Evolutionary conservation across 2,888 invertebrate genomes (phyloP).

Genomic region (Hemithea aestivaria): DNA sequence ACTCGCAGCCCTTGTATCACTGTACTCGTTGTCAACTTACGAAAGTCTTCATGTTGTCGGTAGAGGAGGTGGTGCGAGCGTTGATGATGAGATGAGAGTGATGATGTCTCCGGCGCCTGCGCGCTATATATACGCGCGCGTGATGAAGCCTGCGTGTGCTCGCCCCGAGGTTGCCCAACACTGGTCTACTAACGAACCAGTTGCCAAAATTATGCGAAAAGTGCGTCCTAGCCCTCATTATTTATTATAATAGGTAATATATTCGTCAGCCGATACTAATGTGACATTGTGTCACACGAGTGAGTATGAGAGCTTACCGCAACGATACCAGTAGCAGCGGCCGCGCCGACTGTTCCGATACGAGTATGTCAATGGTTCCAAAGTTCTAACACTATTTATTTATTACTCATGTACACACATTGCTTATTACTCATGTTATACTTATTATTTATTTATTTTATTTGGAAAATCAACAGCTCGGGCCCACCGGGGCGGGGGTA

Average conservation of each 20-base stretch:
- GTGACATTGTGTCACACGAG: constrained; percentile 18
- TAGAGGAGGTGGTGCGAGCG: constrained; percentile 14
- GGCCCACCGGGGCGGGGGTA: too few species aligned
- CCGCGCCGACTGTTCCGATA: too few species aligned
- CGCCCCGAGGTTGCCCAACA: too few species aligned
- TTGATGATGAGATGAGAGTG: constrained; percentile 14
- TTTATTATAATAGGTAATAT: constrained; percentile 6
- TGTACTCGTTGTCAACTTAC: constrained; percentile 31
- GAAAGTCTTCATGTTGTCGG: constrained; percentile 38
- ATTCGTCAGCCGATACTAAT: constrained; percentile 8
- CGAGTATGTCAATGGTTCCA: too few species aligned
- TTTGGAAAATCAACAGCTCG: too few species aligned
- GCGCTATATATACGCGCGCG: constrained; percentile 1
- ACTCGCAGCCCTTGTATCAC: too few species aligned
- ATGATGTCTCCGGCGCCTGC: too few species aligned
- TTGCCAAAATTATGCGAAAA: constrained; percentile 31
- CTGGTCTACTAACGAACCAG: constrained; percentile 3
- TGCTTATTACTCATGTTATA: not conserved
- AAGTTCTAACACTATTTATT: too few species aligned
- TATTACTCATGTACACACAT: too few species aligned
- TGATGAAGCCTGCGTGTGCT: too few species aligned
- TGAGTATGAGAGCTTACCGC: too few species aligned
- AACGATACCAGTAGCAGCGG: too few species aligned
- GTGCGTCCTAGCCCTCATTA: constrained; percentile 22
- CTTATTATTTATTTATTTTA: not conserved